These are phyloP conservation scores for Dasypolia templi DNA, from an alignment of 2,888 invertebrate genomes.

Conservation along the genomic window DNA sequence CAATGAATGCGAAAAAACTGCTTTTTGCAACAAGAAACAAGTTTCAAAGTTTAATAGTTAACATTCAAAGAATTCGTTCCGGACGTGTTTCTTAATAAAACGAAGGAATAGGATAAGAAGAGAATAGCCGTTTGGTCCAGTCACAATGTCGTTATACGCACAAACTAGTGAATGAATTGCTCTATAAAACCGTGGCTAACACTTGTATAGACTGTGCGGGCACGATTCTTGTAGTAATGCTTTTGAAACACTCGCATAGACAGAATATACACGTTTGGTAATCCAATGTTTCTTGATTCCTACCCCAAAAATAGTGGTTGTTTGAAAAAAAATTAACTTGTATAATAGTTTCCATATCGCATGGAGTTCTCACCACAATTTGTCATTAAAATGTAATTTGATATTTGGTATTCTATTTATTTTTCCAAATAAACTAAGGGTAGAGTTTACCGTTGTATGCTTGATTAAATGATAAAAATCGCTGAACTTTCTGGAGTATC, in stretches of 20 bases:
- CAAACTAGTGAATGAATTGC: conserved; percentile 44
- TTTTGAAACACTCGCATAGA: conserved; percentile 12
- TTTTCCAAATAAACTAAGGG: background rate
- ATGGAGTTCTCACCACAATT: background rate
- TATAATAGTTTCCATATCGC: background rate
- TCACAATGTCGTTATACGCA: conserved; percentile 37
- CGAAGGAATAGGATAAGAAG: conserved; percentile 23
- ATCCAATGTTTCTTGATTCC: background rate
- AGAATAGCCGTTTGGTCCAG: conserved; percentile 17
- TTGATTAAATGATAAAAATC: background rate
- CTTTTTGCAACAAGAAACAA: conserved; percentile 13
- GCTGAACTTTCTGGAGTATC: background rate
- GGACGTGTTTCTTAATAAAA: conserved; percentile 48
- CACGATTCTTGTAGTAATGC: conserved; percentile 46
- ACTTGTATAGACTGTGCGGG: conserved; percentile 35
- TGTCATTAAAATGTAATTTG: background rate
- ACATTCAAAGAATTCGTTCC: conserved; percentile 49
- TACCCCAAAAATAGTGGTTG: background rate
- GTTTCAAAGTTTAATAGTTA: conserved; percentile 17
- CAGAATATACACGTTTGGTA: conserved; percentile 1
- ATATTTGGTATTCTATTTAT: background rate
- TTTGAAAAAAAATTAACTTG: background rate
- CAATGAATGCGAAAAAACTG: conserved; percentile 12
- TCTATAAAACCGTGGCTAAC: conserved; percentile 57
- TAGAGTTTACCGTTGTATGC: background rate